Evolutionary conservation across 2,113 vertebrate genomes (phyloP), one percentile per base, ranked within the genome.

Genomic region (Otis tarda): DNA sequence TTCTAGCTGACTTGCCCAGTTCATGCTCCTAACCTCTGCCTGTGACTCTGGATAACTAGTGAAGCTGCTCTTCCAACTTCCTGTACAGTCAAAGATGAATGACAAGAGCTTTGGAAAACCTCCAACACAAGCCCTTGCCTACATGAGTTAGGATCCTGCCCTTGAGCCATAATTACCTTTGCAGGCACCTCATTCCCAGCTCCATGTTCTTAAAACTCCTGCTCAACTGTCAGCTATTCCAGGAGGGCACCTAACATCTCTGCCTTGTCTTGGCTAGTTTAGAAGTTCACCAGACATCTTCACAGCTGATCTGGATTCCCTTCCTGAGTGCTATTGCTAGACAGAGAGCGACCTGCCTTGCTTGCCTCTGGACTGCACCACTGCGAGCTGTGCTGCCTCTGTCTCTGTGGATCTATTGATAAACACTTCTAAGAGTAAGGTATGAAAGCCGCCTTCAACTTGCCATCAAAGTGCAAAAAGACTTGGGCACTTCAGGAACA

Each of bases 381-480:
- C 8, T 4, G 3, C 22, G 67, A 75, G 10, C 4, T 65, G 19
- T 6, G 14, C 22, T 67, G n/a, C 15, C 24, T 70, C 27, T 69
- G 16, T 41, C 86, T 83, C 0, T 0, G 33, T 30, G 27, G 10
- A 70, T 41, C 20, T 75, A 25, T 7, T 35, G n/a, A 59, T 47
- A n/a, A 87, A 74, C 33, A 61, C 21, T 87, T 74, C 67, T 50
- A 49, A 24, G 19, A n/a, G 11, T 30, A 60, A 53, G 10, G 12
- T 33, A 59, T 0, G 0, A 17, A 68, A 86, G 37, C 43, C 7
- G 10, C 19, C 41, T 41, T 41, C 25, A 56, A 28, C 7, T 84
- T 84, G 39, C 39, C 43, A 39, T 24, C n/a, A 27, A 75, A 91
- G 10, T 21, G 69, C n/a, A 73, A 83, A 59, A 80, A 59, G 33